Percentiles rank a stretch among this genome's conserved stretches.
Evolutionary conservation across 1,140 invertebrate genomes (phyloP).

Genomic region (Neuroterus valhalla): DNA sequence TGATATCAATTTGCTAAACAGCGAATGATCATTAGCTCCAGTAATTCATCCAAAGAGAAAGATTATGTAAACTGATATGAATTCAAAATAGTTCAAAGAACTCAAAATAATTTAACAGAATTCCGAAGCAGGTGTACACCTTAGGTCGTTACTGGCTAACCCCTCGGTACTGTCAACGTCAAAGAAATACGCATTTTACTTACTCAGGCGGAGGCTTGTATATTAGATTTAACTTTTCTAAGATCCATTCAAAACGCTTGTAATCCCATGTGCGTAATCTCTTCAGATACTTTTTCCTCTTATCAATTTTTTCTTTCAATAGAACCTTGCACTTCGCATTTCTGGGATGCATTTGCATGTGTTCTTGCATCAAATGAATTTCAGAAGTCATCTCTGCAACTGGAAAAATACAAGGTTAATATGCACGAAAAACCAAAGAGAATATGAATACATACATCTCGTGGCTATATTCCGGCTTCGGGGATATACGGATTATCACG

Average conservation of each 20-base stretch:
- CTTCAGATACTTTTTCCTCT: slow-evolving; percentile 83
- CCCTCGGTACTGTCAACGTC: too few relatives aligned
- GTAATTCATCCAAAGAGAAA: neutral
- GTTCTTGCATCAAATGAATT: slow-evolving; percentile 77
- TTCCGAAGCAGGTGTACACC: too few relatives aligned
- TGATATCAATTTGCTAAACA: too few relatives aligned
- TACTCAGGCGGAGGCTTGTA: slow-evolving; percentile 82
- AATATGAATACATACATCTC: neutral
- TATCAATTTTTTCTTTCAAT: slow-evolving; percentile 85
- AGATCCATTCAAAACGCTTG: slow-evolving; percentile 89
- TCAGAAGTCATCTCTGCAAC: slow-evolving; percentile 76
- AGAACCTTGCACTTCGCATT: slow-evolving; percentile 75
- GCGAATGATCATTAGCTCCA: too few relatives aligned
- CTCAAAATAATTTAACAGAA: neutral
- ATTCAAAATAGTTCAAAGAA: slow-evolving; percentile 3
- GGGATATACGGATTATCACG: too few relatives aligned
- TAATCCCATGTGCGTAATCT: slow-evolving; percentile 84
- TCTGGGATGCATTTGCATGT: slow-evolving; percentile 72
- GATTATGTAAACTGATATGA: neutral
- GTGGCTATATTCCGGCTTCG: neutral
- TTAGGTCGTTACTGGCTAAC: too few relatives aligned
- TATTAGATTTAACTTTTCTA: slow-evolving; percentile 86
- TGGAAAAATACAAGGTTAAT: slow-evolving; percentile 62
- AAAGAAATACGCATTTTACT: slow-evolving; percentile 45
- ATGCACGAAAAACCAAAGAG: neutral